Evolutionary conservation across 2,888 invertebrate genomes (phyloP), one percentile per base, ranked within the genome.

Genomic region (Meteorus cinctellus): DNA sequence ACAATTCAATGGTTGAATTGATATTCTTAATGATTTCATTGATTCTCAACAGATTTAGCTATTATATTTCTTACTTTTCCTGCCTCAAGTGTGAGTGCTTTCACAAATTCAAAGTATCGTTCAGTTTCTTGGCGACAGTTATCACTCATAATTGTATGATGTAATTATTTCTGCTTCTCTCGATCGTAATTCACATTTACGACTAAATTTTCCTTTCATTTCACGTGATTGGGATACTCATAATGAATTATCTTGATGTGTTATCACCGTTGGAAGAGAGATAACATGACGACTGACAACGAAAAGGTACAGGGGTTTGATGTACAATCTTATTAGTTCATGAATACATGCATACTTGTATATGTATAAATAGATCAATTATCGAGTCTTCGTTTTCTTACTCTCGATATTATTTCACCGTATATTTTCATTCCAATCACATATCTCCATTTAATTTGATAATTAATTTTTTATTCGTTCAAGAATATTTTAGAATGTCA

Each of bases 71-170:
- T 82, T 76, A 86, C 88, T 83, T 87, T 78, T 51, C 87, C 88
- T 73, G 85, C 84, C 75, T 86, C 80, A 14, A 88, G 63, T 10
- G 81, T 81, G 8, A 86, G 72, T n/a, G 82, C 77, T 68, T 84
- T 87, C 14, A 81, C 86, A 41, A 81, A 74, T 29, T 85, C 82
- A 62, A 86, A 86, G 66, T 81, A 86, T 77, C 77, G 79, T 4
- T 73, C 78, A 29, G 86, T 82, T 27, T 86, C 83, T 67, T 78
- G 41, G 19, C 6, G 29, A 31, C 27, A 24, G 8, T 41, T 8
- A 59, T 36, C n/a, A 31, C 19, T 55, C 31, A 12, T 34, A 19
- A 27, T 70, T 45, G 41, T n/a, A 36, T 45, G 36, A 34, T 60
- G 34, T 19, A 0, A 60, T 8, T 6, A 45, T 36, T 29, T 6